phyloP scores from a whole-genome alignment of 2,113 vertebrate species.

The Aldabrachelys gigantea region DNA sequence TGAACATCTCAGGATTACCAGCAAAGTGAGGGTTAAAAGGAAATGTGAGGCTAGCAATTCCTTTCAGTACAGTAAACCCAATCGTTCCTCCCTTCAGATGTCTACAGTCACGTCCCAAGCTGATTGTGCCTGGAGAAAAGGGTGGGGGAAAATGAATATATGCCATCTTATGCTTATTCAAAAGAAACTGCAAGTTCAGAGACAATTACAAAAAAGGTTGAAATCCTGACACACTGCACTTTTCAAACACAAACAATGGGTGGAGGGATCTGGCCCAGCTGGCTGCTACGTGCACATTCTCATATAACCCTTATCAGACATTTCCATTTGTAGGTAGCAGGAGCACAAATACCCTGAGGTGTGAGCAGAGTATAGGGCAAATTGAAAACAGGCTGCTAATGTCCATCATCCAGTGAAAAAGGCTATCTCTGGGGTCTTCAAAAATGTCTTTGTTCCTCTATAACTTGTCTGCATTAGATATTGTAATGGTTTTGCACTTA shows the following conservation, averaged over 20 bases:
- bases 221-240: background rate
- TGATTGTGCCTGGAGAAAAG: background rate
- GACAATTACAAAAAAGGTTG: background rate
- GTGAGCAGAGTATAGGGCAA: background rate
- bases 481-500: background rate
- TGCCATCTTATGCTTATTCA: background rate
- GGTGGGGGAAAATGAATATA: background rate
- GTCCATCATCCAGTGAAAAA: background rate
- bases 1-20: background rate
- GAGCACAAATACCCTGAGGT: conserved; percentile 21
- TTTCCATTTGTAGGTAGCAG: conserved; percentile 7
- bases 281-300: background rate
- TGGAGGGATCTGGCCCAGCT: background rate
- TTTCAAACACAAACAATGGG: background rate
- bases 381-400: background rate
- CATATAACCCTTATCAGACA: conserved; percentile 20
- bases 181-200: background rate
- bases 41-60: background rate
- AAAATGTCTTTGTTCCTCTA: background rate
- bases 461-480: background rate
- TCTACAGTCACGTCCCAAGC: background rate
- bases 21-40: background rate
- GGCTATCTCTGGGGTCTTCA: background rate
- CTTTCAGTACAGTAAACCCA: background rate
- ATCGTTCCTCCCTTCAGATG: background rate